Base-by-base conservation (phyloP, 2,113 vertebrate species). In the Dicrurus megarhynchus region DNA sequence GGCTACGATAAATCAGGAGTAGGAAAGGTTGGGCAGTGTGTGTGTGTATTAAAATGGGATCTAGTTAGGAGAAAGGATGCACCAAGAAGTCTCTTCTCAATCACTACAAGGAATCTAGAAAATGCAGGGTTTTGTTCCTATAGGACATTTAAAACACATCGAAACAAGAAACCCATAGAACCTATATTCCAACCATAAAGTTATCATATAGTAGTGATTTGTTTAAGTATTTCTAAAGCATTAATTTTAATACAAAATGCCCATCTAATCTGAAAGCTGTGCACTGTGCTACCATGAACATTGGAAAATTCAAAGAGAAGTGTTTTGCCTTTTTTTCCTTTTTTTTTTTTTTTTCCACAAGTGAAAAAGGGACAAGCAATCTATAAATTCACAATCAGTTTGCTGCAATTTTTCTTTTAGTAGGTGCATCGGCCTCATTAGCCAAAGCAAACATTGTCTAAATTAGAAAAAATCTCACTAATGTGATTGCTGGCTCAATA, bases 401-500 rank as follows among this genome's bases (percentile, higher is more conserved):
- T 86, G 55, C 42, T 65, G 28, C 9, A 23, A 6, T 82, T 89
- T 69, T 84, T 80, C 68, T 77, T 83, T n/a, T 28, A 57, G 47
- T 53, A 47, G 46, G 41, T 76, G 23, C 61, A 78, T n/a, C 49
- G 26, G 27, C 16, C 56, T 82, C 44, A 28, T 42, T 30, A 75
- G 49, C 69, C 57, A 75, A 87, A 92, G 60, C 52, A 67, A 77
- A 90, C 30, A 52, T 30, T 49, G 50, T 71, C 42, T 59, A 70
- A 79, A 75, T 79, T 77, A 60, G 77, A 50, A 52, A 73, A 84
- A 73, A 44, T 9, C n/a, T 70, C 39, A 60, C 30, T 79, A 26
- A 87, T 68, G 87, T 44, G 89, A 81, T 86, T 91, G 67, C 89
- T 69, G 81, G 84, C 88, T 94, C 35, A 86, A 61, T 35, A 77